Evolutionary conservation across 2,113 vertebrate genomes (phyloP).

Genomic region (Chaenogobius annularis): DNA sequence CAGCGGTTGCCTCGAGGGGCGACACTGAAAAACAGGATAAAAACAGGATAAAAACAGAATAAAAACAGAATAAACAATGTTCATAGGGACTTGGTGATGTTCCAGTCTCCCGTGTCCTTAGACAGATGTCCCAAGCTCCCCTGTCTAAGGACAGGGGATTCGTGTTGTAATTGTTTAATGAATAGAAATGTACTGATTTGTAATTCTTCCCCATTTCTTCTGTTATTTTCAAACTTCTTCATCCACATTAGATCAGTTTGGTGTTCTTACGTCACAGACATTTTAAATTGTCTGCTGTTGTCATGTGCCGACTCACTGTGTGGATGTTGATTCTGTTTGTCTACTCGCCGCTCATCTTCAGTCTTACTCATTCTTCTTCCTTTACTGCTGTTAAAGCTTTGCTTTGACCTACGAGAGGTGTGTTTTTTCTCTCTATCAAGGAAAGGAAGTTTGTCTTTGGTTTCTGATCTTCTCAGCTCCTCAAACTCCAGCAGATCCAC

Average conservation of each 20-base stretch:
- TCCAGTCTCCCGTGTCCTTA: no score
- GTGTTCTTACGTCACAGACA: background rate
- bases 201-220: background rate
- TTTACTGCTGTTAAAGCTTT: conserved; percentile 44
- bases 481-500: conserved; percentile 81
- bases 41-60: no score
- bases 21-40: no score
- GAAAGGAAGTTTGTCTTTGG: conserved; percentile 82
- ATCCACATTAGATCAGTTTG: background rate
- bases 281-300: background rate
- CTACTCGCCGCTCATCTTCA: background rate
- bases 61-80: no score
- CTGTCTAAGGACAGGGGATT: no score
- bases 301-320: background rate
- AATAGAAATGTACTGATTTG: background rate
- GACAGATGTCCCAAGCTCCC: no score
- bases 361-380: conserved; percentile 38
- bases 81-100: no score
- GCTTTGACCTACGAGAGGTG: conserved; percentile 55
- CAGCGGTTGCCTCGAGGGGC: no score
- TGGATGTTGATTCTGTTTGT: conserved; percentile 13
- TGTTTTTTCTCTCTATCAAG: conserved; percentile 74
- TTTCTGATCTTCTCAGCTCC: conserved; percentile 79
- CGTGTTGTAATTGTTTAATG: background rate
- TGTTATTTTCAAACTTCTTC: background rate